Base-by-base conservation (phyloP, 1,140 invertebrate species). In the Rhopalosiphum padi region DNA sequence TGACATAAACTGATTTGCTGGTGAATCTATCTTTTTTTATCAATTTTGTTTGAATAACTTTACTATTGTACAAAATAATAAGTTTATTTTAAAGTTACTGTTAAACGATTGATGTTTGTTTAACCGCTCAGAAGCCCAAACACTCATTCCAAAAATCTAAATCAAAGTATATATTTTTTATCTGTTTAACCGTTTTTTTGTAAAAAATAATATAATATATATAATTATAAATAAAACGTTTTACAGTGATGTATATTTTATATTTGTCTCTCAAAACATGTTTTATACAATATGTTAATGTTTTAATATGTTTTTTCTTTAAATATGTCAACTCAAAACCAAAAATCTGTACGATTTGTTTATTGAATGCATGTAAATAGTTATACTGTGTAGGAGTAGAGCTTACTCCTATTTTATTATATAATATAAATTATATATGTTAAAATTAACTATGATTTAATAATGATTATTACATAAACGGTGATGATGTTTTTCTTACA, bases 401-500 rank as follows among this genome's bases (percentile, higher is more conserved):
- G 85, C 41, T 51, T 85, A 86, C 48, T 48, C 86, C 21, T 6
- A 35, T 93, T 93, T 86, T 55, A 93, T 93, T 93, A 86, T 93
- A n/a, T 86, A 86, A 55, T 93, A 93, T 85, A 51, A 92, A 53
- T n/a, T 77, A 77, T 77, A 11, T n/a, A 51, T 37, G 23, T 93
- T 85, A 60, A 30, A 60, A 60, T 23, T 41, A 68, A 60, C 25
- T n/a, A 88, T 90, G 89, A 43, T 90, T 23, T 55, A 68, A 60
- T 15, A n/a, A 88, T 90, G 89, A 43, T 90, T 90, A 68, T 30
- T 90, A 83, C 43, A 37, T 51, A 21, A 85, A 86, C 5, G 77
- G 91, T 93, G 53, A 82, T 48, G 30, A 91, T 82, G 60, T 91
- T 91, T 91, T 91, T 91, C 90, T 91, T 91, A 91, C 23, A 91